Conservation (phyloP, 2,888 invertebrate genomes). For the Drosophila cracens region DNA sequence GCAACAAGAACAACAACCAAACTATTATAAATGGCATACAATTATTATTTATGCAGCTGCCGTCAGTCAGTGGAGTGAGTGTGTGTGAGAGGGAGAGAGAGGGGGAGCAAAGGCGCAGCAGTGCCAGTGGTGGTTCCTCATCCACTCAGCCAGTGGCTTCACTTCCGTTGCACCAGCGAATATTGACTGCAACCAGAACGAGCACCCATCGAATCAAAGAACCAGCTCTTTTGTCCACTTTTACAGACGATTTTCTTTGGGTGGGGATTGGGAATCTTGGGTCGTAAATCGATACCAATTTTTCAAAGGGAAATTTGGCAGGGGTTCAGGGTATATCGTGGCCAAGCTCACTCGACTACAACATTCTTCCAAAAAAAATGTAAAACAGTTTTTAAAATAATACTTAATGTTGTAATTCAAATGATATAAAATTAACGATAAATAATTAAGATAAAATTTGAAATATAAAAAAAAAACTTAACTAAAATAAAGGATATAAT, state of each 20-base stretch:
- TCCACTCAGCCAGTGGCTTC: constrained; percentile 41
- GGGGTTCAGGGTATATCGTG: background rate
- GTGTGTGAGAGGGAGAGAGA: background rate
- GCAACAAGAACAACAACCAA: constrained; percentile 41
- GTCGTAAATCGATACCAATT: background rate
- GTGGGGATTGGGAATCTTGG: background rate
- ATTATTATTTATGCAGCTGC: constrained; percentile 73
- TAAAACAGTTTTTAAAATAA: background rate
- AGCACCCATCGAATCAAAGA: constrained; percentile 6
- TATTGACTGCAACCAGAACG: constrained; percentile 4
- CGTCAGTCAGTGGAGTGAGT: constrained; percentile 51
- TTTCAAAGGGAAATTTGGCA: too few relatives aligned
- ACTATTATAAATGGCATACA: constrained; percentile 69
- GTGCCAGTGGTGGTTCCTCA: constrained; percentile 25
- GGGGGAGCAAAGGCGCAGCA: background rate
- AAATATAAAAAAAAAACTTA: background rate
- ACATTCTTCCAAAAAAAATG: background rate
- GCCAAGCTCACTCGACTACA: background rate
- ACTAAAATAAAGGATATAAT: too few relatives aligned
- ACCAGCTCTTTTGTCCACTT: background rate
- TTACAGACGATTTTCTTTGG: background rate
- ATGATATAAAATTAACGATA: background rate
- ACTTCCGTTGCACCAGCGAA: constrained; percentile 46
- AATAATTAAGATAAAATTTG: background rate
- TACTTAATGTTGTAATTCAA: background rate